A percentile compares a stretch with the other conserved stretches of the same genome.
These are phyloP conservation scores for Symphodus melops DNA, from an alignment of 2,113 vertebrate species.

Conservation along the genomic window DNA sequence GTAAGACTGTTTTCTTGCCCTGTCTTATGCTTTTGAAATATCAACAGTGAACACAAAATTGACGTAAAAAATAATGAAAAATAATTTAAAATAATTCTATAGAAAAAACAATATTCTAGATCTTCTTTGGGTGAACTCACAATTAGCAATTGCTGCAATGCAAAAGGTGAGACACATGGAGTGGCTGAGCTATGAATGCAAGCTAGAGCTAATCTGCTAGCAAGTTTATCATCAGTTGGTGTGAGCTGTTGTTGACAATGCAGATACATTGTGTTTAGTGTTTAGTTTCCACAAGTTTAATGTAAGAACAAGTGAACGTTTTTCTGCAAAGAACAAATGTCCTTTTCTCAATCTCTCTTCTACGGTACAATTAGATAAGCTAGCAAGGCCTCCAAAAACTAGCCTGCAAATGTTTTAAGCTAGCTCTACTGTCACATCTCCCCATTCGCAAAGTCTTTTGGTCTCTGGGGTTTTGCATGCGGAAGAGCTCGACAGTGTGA, in stretches of 20 bases:
- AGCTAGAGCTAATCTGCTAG: background rate
- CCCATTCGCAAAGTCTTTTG: background rate
- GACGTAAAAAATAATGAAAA: too few species aligned
- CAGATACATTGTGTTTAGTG: too few species aligned
- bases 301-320: too few species aligned
- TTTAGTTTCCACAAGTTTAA: too few species aligned
- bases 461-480: background rate
- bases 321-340: background rate
- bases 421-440: constrained; percentile 17
- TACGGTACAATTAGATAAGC: background rate
- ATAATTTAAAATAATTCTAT: constrained; percentile 49
- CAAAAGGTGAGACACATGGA: background rate
- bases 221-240: background rate
- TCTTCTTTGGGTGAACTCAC: too few species aligned
- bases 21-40: background rate
- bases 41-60: background rate
- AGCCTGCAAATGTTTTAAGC: background rate
- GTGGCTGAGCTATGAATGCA: background rate
- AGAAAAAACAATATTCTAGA: background rate
- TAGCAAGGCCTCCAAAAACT: background rate
- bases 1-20: background rate
- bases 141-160: too few species aligned
- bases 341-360: too few species aligned
- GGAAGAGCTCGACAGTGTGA: constrained; percentile 2
- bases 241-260: background rate